Evolutionary conservation across 2,888 invertebrate species (phyloP), one percentile per base, ranked within the genome.

Genomic region (Drosophila sordidapex): DNA sequence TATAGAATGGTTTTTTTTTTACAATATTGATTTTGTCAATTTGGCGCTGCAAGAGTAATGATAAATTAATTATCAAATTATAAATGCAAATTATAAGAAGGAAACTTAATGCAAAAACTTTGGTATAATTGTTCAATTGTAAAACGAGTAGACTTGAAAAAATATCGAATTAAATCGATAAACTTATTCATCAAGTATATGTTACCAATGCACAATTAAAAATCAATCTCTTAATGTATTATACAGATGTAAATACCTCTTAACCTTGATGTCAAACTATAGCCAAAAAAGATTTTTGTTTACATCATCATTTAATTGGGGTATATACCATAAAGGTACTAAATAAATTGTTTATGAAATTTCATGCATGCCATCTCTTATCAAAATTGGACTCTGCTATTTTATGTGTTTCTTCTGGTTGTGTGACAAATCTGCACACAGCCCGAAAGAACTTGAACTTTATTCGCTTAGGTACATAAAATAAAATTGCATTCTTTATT

Each of bases 401-500:
- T 46, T 46, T 21, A 13, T 46, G 15, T 21, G 7, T 25, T 8
- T 25, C 25, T 25, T 25, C 7, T 46, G 21, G 15, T 27, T 49
- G 27, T 48, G 35, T 31, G 48, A 59, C 58, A 59, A 59, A 48
- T 48, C 35, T 59, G 60, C 38, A 60, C 29, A 59, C 27, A 51
- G 13, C n/a, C 2, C 35, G 15, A 56, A 33, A 21, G 27, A 54
- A 52, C 43, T 33, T 46, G 1, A 46, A 15, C 21, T 58, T 63
- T 36, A 27, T 49, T 5, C 54, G 54, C 49, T 43, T 60, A 43
- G 57, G 40, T 69, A 65, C 64, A 76, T 74, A 62, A 78, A 71
- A 83, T 81, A 81, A 81, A 81, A 81, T 73, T 81, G 67, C 78
- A 83, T 65, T 81, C 64, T 81, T 77, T 83, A 70, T 70, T 66